These are phyloP conservation scores for Teleiodes luculella DNA, from an alignment of 2,888 invertebrate species.

Conservation along the genomic window DNA sequence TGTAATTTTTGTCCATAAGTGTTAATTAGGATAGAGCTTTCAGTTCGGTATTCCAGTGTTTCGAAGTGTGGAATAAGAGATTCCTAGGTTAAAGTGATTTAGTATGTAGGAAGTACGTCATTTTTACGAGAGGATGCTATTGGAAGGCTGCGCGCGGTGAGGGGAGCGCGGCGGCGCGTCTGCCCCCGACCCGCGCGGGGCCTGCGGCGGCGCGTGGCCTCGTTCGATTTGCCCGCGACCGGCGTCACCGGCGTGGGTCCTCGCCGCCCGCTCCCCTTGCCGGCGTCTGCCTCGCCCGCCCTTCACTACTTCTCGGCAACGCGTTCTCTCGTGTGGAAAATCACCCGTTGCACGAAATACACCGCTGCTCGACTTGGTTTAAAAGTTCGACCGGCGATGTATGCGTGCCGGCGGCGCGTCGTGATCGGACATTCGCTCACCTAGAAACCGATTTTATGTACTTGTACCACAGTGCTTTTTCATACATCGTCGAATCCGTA, in stretches of 20 bases:
- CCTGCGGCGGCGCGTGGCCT: conserved; percentile 65
- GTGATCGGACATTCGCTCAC: conserved; percentile 32
- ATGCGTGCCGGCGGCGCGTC: conserved; percentile 33
- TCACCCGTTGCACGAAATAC: conserved; percentile 52
- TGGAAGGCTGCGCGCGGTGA: conserved; percentile 39
- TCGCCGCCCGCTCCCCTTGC: conserved; percentile 41
- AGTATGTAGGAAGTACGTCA: conserved; percentile 70
- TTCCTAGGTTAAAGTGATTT: conserved; percentile 74
- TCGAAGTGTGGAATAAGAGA: conserved; percentile 71
- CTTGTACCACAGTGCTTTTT: conserved; percentile 48
- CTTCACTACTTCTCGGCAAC: conserved; percentile 58
- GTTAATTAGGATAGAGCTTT: conserved; percentile 65
- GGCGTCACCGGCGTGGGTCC: conserved; percentile 45
- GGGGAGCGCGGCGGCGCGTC: conserved; percentile 36
- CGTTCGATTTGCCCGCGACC: conserved; percentile 61
- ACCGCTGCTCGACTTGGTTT: conserved; percentile 41
- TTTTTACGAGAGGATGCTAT: conserved; percentile 66
- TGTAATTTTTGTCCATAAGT: conserved; percentile 71
- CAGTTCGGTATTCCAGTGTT: conserved; percentile 70
- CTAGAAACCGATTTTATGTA: conserved; percentile 37
- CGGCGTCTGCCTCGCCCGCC: conserved; percentile 44
- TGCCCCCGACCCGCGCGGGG: conserved; percentile 54
- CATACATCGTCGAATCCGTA: conserved; percentile 50
- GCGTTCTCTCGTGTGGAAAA: conserved; percentile 60
- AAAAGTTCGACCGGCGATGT: conserved; percentile 40